phyloP scores from a whole-genome alignment of 1,140 invertebrate species.

The Cephus cinctus region DNA sequence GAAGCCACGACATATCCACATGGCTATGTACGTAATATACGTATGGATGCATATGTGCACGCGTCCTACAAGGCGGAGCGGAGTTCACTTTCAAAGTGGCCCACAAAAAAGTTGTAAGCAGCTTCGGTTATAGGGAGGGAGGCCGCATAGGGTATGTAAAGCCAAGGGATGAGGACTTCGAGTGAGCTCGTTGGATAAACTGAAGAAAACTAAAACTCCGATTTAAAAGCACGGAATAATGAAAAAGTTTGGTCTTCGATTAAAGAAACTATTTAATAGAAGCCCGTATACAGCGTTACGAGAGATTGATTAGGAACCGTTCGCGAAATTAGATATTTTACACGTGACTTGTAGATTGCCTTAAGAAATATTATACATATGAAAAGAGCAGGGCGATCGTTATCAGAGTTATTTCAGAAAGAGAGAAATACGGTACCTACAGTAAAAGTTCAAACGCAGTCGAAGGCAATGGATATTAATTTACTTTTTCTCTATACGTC shows the following conservation, averaged over 20 bases:
- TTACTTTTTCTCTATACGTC: too few relatives aligned
- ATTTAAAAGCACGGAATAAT: slow-evolving; percentile 34
- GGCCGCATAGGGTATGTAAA: slow-evolving; percentile 7
- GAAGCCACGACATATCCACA: neutral
- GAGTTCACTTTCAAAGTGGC: slow-evolving; percentile 30
- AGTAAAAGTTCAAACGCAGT: too few relatives aligned
- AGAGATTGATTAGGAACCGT: neutral
- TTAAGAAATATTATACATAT: too few relatives aligned
- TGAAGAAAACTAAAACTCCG: slow-evolving; percentile 28
- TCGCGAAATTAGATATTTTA: too few relatives aligned
- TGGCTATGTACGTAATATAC: neutral
- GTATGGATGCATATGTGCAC: neutral
- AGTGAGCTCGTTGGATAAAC: slow-evolving; percentile 30
- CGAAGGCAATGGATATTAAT: too few relatives aligned
- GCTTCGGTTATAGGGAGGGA: slow-evolving; percentile 19
- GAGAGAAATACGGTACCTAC: too few relatives aligned
- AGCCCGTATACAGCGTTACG: slow-evolving; percentile 12
- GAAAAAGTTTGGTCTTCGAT: slow-evolving; percentile 32
- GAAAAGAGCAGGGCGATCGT: too few relatives aligned
- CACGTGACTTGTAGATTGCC: too few relatives aligned
- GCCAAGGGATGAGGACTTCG: slow-evolving; percentile 19
- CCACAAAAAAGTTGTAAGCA: slow-evolving; percentile 34
- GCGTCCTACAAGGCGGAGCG: neutral
- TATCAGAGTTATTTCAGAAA: too few relatives aligned
- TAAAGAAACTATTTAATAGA: slow-evolving; percentile 33